Conservation (phyloP, 2,113 vertebrate genomes). For the Papio anubis region DNA sequence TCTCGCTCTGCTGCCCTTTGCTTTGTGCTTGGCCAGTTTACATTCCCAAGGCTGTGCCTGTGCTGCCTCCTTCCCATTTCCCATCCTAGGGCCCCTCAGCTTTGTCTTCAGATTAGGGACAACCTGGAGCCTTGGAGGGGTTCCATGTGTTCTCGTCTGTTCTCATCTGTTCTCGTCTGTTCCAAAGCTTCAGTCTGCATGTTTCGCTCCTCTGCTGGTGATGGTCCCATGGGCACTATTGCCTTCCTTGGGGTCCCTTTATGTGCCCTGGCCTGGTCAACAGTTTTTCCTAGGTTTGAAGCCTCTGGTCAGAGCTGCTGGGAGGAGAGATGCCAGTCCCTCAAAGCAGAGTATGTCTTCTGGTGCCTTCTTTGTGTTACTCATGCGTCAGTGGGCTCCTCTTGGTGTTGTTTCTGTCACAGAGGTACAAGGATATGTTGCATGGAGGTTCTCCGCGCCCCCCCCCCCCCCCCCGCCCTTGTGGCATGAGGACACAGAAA, state of each 20-base stretch:
- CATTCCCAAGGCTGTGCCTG: background rate
- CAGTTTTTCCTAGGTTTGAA: background rate
- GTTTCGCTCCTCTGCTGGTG: background rate
- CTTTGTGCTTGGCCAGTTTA: background rate
- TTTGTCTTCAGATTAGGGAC: background rate
- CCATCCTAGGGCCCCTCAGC: background rate
- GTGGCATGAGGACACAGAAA: background rate
- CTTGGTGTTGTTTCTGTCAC: background rate
- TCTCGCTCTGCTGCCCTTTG: background rate
- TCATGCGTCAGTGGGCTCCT: background rate
- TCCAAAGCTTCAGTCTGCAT: background rate
- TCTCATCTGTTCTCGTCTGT: background rate
- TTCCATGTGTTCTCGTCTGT: background rate
- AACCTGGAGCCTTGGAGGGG: background rate
- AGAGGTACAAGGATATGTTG: background rate
- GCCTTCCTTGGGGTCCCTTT: background rate
- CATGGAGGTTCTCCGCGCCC: background rate
- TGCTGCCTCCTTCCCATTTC: background rate
- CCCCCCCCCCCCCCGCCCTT: accelerated
- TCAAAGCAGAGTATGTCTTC: background rate
- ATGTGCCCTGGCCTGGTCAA: background rate
- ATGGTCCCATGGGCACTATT: background rate
- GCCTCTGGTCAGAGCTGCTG: background rate
- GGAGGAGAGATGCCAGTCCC: background rate
- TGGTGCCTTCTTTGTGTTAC: background rate